Base-by-base conservation (phyloP, 2,888 invertebrate genomes). In the Philaethria dido region DNA sequence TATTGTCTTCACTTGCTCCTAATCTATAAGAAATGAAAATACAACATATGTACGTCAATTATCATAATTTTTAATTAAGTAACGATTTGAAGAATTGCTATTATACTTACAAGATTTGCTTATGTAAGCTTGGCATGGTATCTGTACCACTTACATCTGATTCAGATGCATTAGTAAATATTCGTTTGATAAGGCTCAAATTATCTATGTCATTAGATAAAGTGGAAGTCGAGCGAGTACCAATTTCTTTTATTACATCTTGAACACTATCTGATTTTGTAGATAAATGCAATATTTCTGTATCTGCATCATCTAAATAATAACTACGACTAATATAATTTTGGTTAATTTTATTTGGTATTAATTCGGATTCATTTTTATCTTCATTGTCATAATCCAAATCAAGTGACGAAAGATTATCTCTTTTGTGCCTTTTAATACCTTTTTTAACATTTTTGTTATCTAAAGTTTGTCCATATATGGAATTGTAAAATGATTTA, bases 401-500 rank as follows among this genome's bases (percentile, higher is more conserved):
- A 16, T 80, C 80, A n/a, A 77, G 57, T 8, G 72, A 44, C 9
- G 68, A 25, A 22, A 79, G 73, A 45, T 72, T 76, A 39, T 73
- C 79, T n/a, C 60, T 71, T 68, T 75, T 83, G 45, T 73, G 76
- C 5, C 61, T 59, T 69, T 75, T 82, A 4, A 57, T 47, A 42
- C 61, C 60, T 66, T 72, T 78, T 62, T 79, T 78, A 0, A 55
- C 22, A 66, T 74, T 72, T 54, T 77, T 81, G 2, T 69, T 69
- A 39, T 81, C 79, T 8, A 71, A 14, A 42, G 72, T 76, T 29
- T 87, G 83, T 0, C 92, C 92, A 67, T 89, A 92, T 70, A 92
- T 91, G 9, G 90, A 91, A 73, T 88, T 87, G 72, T 92, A 91
- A 74, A 91, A 91, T 2, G 90, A 88, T 73, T 91, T 92, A 72